phyloP scores from a whole-genome alignment of 2,113 vertebrate genomes.

The Alligator mississippiensis region DNA sequence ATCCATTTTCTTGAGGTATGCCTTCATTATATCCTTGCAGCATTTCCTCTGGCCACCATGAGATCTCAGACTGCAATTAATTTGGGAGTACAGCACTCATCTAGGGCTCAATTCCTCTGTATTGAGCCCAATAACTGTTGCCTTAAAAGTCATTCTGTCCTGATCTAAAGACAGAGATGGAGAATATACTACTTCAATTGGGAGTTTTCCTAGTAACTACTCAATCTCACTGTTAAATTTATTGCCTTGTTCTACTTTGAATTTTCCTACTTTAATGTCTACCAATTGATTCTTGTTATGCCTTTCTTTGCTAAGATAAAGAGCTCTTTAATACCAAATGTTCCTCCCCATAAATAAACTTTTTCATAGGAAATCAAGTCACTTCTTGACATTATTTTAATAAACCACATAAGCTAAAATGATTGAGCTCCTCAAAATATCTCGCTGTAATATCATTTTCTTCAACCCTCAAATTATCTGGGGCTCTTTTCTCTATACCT shows the following conservation, averaged over 20 bases:
- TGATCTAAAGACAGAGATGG: neutral
- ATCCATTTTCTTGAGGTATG: no score
- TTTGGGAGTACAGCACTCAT: no score
- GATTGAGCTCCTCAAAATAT: neutral
- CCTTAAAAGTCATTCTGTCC: neutral
- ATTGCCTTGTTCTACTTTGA: neutral
- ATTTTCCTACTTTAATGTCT: neutral
- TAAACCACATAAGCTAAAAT: neutral
- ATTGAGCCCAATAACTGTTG: no score
- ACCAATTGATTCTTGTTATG: neutral
- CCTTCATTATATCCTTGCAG: no score
- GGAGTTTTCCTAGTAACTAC: neutral
- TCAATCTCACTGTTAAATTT: neutral
- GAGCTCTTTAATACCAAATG: neutral
- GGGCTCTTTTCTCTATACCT: neutral
- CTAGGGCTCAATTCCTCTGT: no score
- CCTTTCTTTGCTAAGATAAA: neutral
- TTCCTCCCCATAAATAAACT: neutral
- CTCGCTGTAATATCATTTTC: neutral
- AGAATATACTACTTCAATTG: neutral
- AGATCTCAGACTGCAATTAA: no score
- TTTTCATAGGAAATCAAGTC: neutral
- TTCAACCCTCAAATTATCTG: neutral
- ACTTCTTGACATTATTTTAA: neutral
- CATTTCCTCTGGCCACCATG: no score